These are phyloP conservation scores for Albula goreensis DNA, from an alignment of 2,113 vertebrate species.

Conservation along the genomic window DNA sequence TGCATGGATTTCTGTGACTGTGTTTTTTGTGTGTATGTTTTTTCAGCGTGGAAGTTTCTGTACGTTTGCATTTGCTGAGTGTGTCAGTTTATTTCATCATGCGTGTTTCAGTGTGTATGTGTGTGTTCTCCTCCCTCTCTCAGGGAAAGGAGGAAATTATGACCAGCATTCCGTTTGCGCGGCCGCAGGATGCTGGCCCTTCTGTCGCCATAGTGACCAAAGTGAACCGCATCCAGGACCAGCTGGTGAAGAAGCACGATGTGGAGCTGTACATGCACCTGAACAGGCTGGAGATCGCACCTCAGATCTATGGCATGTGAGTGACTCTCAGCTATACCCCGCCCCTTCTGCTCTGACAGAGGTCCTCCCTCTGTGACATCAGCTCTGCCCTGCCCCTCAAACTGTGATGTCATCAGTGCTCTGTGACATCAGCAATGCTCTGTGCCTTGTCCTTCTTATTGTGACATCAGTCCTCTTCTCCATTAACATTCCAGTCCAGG, in stretches of 20 bases:
- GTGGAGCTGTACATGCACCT: constrained; percentile 95
- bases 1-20: no score
- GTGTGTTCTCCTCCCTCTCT: constrained; percentile 24
- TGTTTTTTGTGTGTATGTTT: not conserved
- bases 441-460: no score
- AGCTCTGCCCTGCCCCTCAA: no score
- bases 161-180: constrained; percentile 90
- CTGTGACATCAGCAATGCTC: no score
- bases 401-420: not conserved
- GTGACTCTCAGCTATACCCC: constrained; percentile 53
- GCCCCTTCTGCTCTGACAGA: no score
- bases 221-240: constrained; percentile 97
- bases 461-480: no score
- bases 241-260: constrained; percentile 94
- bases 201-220: constrained; percentile 96
- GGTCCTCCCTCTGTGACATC: no score
- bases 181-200: constrained; percentile 91
- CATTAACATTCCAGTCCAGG: no score
- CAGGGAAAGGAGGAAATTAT: constrained; percentile 92
- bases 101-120: not conserved
- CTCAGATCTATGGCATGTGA: constrained; percentile 98
- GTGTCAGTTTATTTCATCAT: not conserved
- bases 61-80: not conserved
- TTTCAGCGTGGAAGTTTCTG: not conserved
- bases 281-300: constrained; percentile 94